These are phyloP conservation scores for Laupala kohalensis DNA, from an alignment of 1,140 invertebrate species.

Conservation along the genomic window DNA sequence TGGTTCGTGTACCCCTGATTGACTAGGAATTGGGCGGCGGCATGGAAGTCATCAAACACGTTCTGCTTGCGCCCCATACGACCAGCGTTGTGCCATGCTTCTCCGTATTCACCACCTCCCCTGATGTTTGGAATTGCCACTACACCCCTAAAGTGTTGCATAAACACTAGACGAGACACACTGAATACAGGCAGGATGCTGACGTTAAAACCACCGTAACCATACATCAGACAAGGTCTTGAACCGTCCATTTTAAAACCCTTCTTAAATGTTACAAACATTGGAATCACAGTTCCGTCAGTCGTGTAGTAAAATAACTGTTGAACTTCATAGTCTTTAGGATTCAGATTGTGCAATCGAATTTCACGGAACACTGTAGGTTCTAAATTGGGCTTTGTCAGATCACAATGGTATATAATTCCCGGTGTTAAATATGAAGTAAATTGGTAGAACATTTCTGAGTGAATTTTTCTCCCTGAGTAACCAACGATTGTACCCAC, in stretches of 20 bases:
- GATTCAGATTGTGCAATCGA: conserved; percentile 71
- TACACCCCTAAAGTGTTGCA: conserved; percentile 79
- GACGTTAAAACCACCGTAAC: conserved; percentile 96
- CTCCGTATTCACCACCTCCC: conserved; percentile 95
- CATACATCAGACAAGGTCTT: conserved; percentile 77
- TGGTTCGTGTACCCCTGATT: conserved; percentile 64
- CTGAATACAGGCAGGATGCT: conserved; percentile 79
- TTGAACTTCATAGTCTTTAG: conserved; percentile 62
- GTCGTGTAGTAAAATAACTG: conserved; percentile 92
- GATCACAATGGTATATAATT: conserved; percentile 77
- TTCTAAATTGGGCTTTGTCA: conserved; percentile 30
- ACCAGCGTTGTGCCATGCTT: conserved; percentile 94
- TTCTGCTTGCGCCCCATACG: conserved; percentile 91
- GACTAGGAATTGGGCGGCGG: conserved; percentile 86
- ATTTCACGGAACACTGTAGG: conserved; percentile 54
- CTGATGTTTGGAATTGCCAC: conserved; percentile 87
- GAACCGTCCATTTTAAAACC: conserved; percentile 47
- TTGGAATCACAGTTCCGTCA: conserved; percentile 91
- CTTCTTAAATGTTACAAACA: conserved; percentile 89
- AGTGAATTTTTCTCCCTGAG: conserved; percentile 70
- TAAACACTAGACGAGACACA: conserved; percentile 70
- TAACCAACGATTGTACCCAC: conserved; percentile 76
- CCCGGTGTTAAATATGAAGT: conserved; percentile 87
- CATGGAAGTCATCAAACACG: conserved; percentile 92
- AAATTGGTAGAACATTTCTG: conserved; percentile 88